Conservation (phyloP, 2,888 invertebrate genomes). For the Brachyptera risi region DNA sequence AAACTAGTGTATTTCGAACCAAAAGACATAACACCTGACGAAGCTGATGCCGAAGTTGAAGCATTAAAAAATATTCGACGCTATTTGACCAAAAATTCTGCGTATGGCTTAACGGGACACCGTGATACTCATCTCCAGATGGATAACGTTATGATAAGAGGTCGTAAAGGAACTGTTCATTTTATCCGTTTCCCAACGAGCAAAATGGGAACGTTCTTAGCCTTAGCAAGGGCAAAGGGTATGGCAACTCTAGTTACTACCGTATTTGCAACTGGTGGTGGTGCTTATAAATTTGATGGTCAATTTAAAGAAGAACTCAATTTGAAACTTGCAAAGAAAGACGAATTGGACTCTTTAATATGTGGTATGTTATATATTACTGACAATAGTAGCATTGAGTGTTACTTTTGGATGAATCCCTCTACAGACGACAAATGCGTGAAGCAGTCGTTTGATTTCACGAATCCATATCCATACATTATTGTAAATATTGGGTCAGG, state of each 20-base stretch:
- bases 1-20: conserved; percentile 99
- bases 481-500: conserved; percentile 98
- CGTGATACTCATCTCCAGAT: conserved; percentile 87
- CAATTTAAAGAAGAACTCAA: conserved; percentile 70
- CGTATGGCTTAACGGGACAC: conserved; percentile 89
- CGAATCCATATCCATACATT: conserved; percentile 63
- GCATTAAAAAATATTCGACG: conserved; percentile 82
- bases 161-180: conserved; percentile 83
- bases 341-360: too few species aligned
- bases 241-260: conserved; percentile 93
- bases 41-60: conserved; percentile 78
- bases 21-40: conserved; percentile 76
- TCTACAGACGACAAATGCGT: conserved; percentile 63
- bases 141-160: conserved; percentile 80
- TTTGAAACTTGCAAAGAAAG: too few species aligned
- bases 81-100: conserved; percentile 90
- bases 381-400: conserved; percentile 81
- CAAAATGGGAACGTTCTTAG: conserved; percentile 92
- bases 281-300: conserved; percentile 95
- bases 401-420: conserved; percentile 90
- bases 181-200: conserved; percentile 97
- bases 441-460: too few species aligned
- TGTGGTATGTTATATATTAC: conserved; percentile 93
- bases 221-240: conserved; percentile 89
- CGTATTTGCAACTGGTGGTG: conserved; percentile 97